Evolutionary conservation across 1,140 invertebrate genomes (phyloP).

Genomic region (Brachionus koreanus): DNA sequence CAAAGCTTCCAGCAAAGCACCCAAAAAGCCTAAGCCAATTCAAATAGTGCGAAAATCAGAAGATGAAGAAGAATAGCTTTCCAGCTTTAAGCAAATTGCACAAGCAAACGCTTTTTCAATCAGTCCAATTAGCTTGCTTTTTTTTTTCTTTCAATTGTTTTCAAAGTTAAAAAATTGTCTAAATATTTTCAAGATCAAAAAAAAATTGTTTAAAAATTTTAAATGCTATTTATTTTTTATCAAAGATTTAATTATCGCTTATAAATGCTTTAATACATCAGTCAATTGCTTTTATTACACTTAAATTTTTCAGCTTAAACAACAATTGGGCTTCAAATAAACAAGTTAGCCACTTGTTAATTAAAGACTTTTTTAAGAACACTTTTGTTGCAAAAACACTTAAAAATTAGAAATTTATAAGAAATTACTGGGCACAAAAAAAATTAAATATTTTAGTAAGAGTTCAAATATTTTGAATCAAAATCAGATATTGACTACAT

Average conservation of each 20-base stretch:
- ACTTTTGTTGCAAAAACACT: background rate
- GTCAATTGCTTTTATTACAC: background rate
- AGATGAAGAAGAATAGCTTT: background rate
- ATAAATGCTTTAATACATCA: background rate
- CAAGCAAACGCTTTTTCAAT: background rate
- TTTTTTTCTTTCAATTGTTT: slow-evolving; percentile 6
- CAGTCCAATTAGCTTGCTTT: background rate
- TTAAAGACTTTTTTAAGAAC: background rate
- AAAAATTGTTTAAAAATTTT: background rate
- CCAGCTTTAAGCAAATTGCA: background rate
- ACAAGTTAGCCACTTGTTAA: background rate
- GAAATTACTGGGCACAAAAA: background rate
- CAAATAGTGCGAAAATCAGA: slow-evolving; percentile 7
- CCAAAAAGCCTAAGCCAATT: slow-evolving; percentile 13
- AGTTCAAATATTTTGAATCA: no score
- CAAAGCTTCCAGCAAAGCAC: background rate
- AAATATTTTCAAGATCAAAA: background rate
- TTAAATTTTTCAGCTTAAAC: background rate
- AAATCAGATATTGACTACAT: no score
- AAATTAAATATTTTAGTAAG: no score
- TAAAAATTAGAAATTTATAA: background rate
- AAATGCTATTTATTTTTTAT: background rate
- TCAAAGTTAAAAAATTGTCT: background rate
- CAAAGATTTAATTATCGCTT: background rate
- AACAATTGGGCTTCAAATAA: background rate